Base-by-base conservation (phyloP, 2,113 vertebrate species). In the Globicephala melas region DNA sequence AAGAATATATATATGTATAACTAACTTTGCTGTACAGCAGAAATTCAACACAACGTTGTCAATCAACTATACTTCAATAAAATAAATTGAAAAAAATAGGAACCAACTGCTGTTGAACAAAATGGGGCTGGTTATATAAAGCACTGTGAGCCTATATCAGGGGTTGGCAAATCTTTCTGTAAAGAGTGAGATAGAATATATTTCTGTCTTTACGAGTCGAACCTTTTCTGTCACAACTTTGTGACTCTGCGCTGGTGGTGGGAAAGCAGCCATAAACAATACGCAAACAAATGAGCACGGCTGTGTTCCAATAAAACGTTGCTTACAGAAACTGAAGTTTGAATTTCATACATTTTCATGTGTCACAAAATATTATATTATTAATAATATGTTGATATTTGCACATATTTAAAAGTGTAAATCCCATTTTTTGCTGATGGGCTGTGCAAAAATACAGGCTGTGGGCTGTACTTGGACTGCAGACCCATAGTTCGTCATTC, bases 1-100 rank as follows among this genome's bases (percentile, higher is more conserved):
- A 23, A 53, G 11, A 1, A 8, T 1, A 4, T 23, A 0, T 8
- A 20, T n/a, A 23, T 23, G 8, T 6, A 25, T 25, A 8, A 5
- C 76, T 79, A 50, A 36, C 6, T 33, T 20, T 36, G 20, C 50
- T 80, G 6, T 55, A 55, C 6, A 53, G 4, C 31, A 55, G 23
- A 36, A 36, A 55, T 25, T 15, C 36, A 8, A 15, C 74, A 50
- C 15, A 31, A 31, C 2, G 0, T 14, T 2, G 1, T 36, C 8
- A 14, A 33, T 53, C 76, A 55, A 15, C 3, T 25, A 1, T 23
- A 25, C 33, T 36, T 15, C 31, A 8, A 36, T 36, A 79, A 55
- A 55, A 79, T 25, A 55, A n/a, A 25, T 55, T 8, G 8, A 23
- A 14, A 14, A 53, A 85, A 60, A 65, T 4, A 71, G 21, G 41